These are phyloP conservation scores for Orchesella cincta DNA, from an alignment of 1,140 invertebrate species.

Conservation along the genomic window DNA sequence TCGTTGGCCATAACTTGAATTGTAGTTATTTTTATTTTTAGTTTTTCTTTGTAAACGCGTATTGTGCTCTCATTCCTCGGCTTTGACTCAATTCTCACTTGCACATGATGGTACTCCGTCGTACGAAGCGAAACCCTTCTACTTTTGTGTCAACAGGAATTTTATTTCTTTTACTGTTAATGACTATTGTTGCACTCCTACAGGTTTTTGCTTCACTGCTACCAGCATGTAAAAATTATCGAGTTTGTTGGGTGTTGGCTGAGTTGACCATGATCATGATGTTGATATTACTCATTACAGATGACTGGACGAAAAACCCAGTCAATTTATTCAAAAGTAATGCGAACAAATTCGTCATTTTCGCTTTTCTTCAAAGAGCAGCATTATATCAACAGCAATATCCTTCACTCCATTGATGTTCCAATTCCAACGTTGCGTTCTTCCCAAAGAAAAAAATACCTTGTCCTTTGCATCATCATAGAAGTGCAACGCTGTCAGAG, in stretches of 20 bases:
- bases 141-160: too few species aligned
- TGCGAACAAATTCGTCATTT: neutral
- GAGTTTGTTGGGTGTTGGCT: neutral
- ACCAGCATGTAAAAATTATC: neutral
- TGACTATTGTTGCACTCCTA: neutral
- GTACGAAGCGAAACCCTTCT: too few species aligned
- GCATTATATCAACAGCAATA: neutral
- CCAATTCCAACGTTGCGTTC: neutral
- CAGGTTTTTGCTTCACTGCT: neutral
- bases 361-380: neutral
- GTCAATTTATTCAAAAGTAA: too few species aligned
- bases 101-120: too few species aligned
- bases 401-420: neutral
- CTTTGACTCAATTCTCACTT: too few species aligned
- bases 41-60: too few species aligned
- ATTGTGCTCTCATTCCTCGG: too few species aligned
- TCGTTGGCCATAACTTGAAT: too few species aligned
- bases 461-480: neutral
- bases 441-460: conserved; percentile 1
- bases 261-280: neutral
- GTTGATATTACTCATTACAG: too few species aligned
- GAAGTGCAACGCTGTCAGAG: neutral
- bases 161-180: too few species aligned
- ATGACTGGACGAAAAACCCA: neutral
- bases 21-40: too few species aligned